Conservation (phyloP, 1,140 invertebrate genomes). For the Magallana ariakensis region DNA sequence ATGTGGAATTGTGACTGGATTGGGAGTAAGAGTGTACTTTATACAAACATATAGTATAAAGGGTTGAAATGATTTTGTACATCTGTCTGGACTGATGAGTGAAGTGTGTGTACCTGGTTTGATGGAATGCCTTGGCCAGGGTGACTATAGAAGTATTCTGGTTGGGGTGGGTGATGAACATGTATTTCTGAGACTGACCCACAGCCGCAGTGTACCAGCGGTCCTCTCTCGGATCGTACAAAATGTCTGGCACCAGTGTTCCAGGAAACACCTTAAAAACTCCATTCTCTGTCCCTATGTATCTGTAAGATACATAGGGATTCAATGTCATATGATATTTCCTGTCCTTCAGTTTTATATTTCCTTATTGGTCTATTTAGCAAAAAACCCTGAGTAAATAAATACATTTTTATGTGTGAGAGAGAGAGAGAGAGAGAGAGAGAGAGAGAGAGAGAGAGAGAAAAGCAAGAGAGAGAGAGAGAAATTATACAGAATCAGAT, state of each 20-base stretch:
- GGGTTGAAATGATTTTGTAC: background rate
- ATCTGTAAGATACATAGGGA: slow-evolving; percentile 30
- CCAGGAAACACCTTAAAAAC: slow-evolving; percentile 55
- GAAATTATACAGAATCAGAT: too few species aligned
- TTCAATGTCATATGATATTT: background rate
- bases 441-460: too few species aligned
- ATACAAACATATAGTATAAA: background rate
- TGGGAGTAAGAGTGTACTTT: too few species aligned
- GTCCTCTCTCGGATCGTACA: slow-evolving; percentile 57
- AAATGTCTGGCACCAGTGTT: slow-evolving; percentile 46
- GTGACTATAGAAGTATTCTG: slow-evolving; percentile 37
- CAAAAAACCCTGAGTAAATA: too few species aligned
- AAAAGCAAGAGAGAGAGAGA: too few species aligned
- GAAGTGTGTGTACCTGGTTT: slow-evolving; percentile 32
- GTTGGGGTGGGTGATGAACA: slow-evolving; percentile 18
- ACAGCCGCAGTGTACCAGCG: slow-evolving; percentile 41
- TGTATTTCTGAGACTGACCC: background rate
- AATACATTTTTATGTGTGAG: too few species aligned
- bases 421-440: too few species aligned
- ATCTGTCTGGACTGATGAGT: background rate
- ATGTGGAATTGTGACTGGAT: too few species aligned
- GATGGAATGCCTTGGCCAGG: slow-evolving; percentile 51
- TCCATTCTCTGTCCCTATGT: slow-evolving; percentile 57
- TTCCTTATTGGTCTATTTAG: background rate
- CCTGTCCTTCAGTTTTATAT: background rate